phyloP scores from a whole-genome alignment of 2,113 vertebrate species.

The Notarius quadriscutis region DNA sequence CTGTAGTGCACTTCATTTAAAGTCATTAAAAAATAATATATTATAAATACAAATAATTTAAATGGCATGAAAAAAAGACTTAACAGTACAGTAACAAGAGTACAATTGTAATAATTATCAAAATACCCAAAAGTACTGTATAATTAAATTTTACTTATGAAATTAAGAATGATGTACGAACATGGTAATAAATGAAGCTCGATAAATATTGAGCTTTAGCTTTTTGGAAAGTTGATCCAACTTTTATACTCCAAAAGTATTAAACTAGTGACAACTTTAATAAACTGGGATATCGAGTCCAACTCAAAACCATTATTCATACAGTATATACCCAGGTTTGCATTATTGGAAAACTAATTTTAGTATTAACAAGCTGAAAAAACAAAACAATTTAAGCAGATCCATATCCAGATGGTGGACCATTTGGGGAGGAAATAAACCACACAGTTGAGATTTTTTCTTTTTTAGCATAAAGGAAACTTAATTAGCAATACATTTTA shows the following conservation, averaged over 20 bases:
- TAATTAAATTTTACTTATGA: neutral
- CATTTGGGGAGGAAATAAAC: slow-evolving; percentile 40
- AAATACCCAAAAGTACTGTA: neutral
- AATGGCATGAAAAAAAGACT: neutral
- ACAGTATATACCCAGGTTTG: neutral
- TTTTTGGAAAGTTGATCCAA: neutral
- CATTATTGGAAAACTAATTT: neutral
- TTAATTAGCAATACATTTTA: slow-evolving; percentile 41
- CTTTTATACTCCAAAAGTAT: neutral
- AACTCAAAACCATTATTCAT: neutral
- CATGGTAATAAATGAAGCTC: neutral
- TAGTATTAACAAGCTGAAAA: neutral
- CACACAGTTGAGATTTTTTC: neutral
- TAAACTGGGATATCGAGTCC: neutral
- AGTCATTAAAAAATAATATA: neutral
- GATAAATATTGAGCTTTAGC: neutral
- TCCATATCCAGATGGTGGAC: slow-evolving; percentile 32
- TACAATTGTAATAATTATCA: neutral
- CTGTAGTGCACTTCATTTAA: neutral
- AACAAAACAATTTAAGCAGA: neutral
- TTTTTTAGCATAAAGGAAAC: slow-evolving; percentile 32
- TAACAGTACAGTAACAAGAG: neutral
- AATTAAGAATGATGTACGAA: neutral
- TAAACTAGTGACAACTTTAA: neutral
- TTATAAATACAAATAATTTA: neutral